Base-by-base conservation (phyloP, 2,888 invertebrate genomes). In the Blera fallax region DNA sequence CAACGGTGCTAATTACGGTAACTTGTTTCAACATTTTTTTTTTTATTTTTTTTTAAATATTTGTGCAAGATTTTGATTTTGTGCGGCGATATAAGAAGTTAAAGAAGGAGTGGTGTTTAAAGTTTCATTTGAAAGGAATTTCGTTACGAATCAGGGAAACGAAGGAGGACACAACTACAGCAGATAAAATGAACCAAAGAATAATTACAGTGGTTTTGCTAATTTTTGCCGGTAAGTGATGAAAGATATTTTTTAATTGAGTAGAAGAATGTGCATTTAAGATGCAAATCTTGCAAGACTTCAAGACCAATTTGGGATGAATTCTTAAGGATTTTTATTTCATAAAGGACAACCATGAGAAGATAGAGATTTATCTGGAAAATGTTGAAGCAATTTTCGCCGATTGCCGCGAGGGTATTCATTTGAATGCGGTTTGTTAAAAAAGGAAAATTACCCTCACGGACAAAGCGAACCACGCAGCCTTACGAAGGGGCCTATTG, bases 1-100 rank as follows among this genome's bases (percentile, higher is more conserved):
- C 37, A 72, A 43, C 78, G 83, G 83, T 83, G 78, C 83, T 83
- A 73, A 83, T 83, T 78, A 83, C 77, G 73, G 78, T 72, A 67
- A 78, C 83, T 83, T 73, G 78, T 73, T 73, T 62, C 18, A 16
- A 18, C 2, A 24, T 21, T 14, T 37, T 54, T 64, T 37, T 50
- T 40, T 65, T 11, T 48, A n/a, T 24, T n/a, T n/a, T n/a, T 14
- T 7, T 65, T 50, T 32, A 67, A 72, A 78, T 82, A 72, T 77
- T 77, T 78, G 60, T 34, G 56, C 64, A 69, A 48, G 64, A 64
- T 64, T 72, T 80, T 54, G 69, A 76, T 81, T 64, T 79, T 48
- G 18, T 56, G 37, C 37, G n/a, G 27, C 32, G 27, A 29, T 58
- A 48, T 3, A 76, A n/a, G 58, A 43, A 62, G 60, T n/a, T 72